These are phyloP conservation scores for Drosophila aff. DNA, from an alignment of 1,140 invertebrate species.

Conservation along the genomic window DNA sequence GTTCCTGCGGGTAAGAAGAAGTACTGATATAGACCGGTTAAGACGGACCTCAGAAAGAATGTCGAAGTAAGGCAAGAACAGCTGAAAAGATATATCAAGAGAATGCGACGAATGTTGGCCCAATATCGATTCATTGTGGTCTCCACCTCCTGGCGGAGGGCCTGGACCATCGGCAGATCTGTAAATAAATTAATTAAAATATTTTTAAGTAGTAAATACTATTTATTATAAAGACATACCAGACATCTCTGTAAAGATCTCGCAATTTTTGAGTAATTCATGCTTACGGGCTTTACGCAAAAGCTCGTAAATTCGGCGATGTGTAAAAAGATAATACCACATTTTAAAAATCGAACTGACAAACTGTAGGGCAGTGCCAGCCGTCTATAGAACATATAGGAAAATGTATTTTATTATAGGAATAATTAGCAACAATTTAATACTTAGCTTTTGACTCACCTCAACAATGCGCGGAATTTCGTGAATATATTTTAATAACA, in stretches of 20 bases:
- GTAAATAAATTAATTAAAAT: neutral
- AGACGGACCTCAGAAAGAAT: constrained; percentile 62
- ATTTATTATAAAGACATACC: constrained; percentile 9
- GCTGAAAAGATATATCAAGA: constrained; percentile 60
- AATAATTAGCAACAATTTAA: neutral
- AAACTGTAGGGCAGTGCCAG: constrained; percentile 65
- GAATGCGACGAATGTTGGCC: constrained; percentile 62
- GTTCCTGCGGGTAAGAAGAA: constrained; percentile 20
- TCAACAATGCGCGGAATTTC: constrained; percentile 64
- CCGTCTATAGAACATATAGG: constrained; percentile 32
- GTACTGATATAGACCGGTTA: constrained; percentile 49
- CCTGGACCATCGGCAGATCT: constrained; percentile 56
- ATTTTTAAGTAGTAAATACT: neutral
- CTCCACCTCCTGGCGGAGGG: constrained; percentile 47
- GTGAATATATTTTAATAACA: constrained; percentile 46
- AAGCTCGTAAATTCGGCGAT: constrained; percentile 52
- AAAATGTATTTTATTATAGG: neutral
- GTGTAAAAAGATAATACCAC: constrained; percentile 64
- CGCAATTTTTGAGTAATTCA: constrained; percentile 61
- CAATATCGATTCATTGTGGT: constrained; percentile 57
- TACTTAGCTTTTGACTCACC: constrained; percentile 9
- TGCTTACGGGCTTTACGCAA: constrained; percentile 54
- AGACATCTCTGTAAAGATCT: constrained; percentile 60
- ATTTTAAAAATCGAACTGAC: constrained; percentile 67
- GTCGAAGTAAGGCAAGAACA: constrained; percentile 55